A percentile compares a stretch with the other conserved stretches of the same genome.
Conservation (phyloP, 37 sponge, comb jelly and placozoan genomes). For the Agelas oroides region DNA sequence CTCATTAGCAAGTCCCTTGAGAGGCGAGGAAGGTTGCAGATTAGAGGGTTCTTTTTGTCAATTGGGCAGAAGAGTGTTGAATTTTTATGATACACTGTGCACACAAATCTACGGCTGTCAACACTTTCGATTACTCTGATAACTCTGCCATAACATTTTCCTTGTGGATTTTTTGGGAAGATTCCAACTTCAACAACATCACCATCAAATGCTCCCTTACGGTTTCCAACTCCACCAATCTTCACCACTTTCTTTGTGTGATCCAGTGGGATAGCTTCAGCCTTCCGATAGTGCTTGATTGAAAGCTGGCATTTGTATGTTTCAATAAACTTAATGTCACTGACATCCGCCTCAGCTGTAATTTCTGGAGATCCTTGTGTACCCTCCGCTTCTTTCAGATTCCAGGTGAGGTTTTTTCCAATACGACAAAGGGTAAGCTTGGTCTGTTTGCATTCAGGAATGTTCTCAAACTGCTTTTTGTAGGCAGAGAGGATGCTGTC, state of each 20-base stretch:
- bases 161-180: constrained; percentile 1
- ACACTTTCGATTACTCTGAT: constrained; percentile 31
- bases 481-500: constrained; percentile 57
- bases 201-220: constrained; percentile 72
- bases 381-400: background rate
- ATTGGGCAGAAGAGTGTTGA: constrained; percentile 64
- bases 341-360: constrained; percentile 16
- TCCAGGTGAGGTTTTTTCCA: constrained; percentile 3
- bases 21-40: constrained; percentile 71
- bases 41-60: constrained; percentile 44
- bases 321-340: background rate
- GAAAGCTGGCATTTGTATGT: constrained; percentile 22
- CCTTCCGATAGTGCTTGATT: constrained; percentile 9
- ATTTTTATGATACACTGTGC: constrained; percentile 46
- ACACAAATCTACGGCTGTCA: constrained; percentile 32
- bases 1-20: constrained; percentile 41
- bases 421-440: constrained; percentile 5
- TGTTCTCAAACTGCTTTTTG: constrained; percentile 26
- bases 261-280: constrained; percentile 71
- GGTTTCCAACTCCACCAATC: constrained; percentile 51
- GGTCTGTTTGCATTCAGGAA: background rate
- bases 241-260: constrained; percentile 1
- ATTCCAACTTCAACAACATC: constrained; percentile 58
- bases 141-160: constrained; percentile 45
- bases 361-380: background rate